Evolutionary conservation across 2,797 vertebrate species (phyloP).

Genomic region (Macroramphosus scolopax): DNA sequence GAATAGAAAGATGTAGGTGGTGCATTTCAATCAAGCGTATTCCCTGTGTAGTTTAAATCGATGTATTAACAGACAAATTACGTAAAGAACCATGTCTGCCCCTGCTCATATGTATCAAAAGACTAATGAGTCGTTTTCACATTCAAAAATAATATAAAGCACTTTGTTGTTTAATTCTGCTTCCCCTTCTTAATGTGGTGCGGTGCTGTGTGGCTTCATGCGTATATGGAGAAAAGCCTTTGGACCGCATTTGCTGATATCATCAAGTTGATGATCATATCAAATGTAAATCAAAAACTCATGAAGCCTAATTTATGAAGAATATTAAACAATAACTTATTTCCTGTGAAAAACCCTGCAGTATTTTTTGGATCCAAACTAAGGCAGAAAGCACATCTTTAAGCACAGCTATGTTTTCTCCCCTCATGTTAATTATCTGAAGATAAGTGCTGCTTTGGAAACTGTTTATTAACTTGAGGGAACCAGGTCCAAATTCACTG

Average conservation of each 20-base stretch:
- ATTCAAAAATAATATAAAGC: too few species aligned
- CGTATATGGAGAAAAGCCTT: slow-evolving; percentile 9
- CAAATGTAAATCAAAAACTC: slow-evolving; percentile 11
- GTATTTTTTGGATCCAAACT: not conserved
- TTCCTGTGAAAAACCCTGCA: not conserved
- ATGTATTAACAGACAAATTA: too few species aligned
- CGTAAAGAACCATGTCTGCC: not conserved
- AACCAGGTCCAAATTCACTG: slow-evolving; percentile 17
- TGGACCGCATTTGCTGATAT: slow-evolving; percentile 13
- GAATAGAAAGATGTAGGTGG: not conserved
- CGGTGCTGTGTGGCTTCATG: slow-evolving; percentile 25
- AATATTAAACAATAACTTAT: too few species aligned
- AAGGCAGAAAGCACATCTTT: not conserved
- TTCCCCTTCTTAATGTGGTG: slow-evolving; percentile 12
- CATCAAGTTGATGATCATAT: not conserved
- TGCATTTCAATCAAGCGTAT: not conserved
- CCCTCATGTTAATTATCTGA: slow-evolving; percentile 10
- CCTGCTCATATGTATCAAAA: not conserved
- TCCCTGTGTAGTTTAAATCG: too few species aligned
- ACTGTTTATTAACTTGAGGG: slow-evolving; percentile 15
- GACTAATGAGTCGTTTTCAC: too few species aligned
- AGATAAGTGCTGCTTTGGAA: slow-evolving; percentile 11
- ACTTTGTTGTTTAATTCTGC: slow-evolving; percentile 1
- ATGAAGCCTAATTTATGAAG: slow-evolving; percentile 23
- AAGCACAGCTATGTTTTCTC: not conserved